These are phyloP conservation scores for Lasioglossum villosulum DNA, from an alignment of 2,888 invertebrate genomes.

Conservation along the genomic window DNA sequence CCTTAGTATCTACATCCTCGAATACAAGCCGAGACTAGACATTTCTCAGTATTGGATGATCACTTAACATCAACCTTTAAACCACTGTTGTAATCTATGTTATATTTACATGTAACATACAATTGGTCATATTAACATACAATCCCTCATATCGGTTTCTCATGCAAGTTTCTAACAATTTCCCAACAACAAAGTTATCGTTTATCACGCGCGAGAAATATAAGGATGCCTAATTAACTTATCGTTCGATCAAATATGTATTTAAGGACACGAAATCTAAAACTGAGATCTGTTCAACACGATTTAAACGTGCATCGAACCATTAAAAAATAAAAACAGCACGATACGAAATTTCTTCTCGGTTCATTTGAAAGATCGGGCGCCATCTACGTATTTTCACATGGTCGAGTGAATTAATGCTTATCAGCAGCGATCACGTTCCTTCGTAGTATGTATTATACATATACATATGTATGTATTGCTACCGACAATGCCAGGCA, in stretches of 20 bases:
- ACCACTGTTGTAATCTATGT: neutral
- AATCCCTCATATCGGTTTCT: neutral
- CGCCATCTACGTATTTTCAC: slow-evolving; percentile 24
- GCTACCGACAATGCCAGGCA: neutral
- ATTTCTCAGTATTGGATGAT: neutral
- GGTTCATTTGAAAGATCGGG: slow-evolving; percentile 14
- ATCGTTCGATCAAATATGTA: neutral
- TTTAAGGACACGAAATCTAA: neutral
- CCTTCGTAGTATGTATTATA: slow-evolving; percentile 6
- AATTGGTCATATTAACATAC: neutral
- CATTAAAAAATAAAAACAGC: neutral
- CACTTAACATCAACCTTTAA: neutral
- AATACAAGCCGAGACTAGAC: neutral
- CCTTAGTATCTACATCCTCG: neutral
- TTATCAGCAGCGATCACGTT: slow-evolving; percentile 25
- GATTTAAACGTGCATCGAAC: neutral
- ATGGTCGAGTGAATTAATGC: slow-evolving; percentile 15
- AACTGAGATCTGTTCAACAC: neutral
- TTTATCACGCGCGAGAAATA: neutral
- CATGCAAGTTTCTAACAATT: neutral
- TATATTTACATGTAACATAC: neutral
- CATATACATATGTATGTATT: no score
- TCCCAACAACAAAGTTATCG: neutral
- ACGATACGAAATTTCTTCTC: neutral
- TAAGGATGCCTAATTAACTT: neutral